Evolutionary conservation across 2,113 vertebrate species (phyloP), one percentile per base, ranked within the genome.

Genomic region (Rutilus rutilus): DNA sequence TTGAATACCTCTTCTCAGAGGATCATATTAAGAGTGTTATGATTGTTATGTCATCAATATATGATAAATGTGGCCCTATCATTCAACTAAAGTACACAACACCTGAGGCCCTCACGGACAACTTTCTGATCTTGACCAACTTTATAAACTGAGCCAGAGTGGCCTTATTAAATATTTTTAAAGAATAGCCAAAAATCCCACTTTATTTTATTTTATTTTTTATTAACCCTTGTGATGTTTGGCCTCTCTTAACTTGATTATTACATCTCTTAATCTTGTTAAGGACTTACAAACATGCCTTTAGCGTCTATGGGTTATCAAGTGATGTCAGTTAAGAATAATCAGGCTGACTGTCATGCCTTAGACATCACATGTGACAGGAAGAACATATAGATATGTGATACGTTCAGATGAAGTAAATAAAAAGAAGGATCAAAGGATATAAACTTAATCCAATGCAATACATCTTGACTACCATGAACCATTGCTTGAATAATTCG

Each of bases 201-300:
- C 59, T 57, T 64, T 78, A 7, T 10, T 59, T 27, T 54, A 7
- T 47, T 11, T 27, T 27, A 36, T 33, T 50, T 42, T 6, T 74
- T 85, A 85, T 91, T 87, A 91, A 85, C 86, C 87, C 10, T 60
- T 79, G 78, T 80, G 60, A 92, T 88, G 87, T 91, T 74, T 90
- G 88, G 86, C 86, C 79, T 57, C 57, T 47, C 78, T 91, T 80
- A 33, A 45, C 71, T 81, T 42, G 42, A 10, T 42, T 81, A 84
- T 82, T 85, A 91, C 90, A 91, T 87, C 33, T 60, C 78, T 54
- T 79, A 91, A 93, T 92, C 91, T 87, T 39, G 86, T 93, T 92
- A 92, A 90, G 89, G 90, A 87, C 91, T 92, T 90, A 79, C 85
- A 89, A 90, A 88, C 75, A 39, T 50, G 77, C 65, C 86, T 85